Evolutionary conservation across 2,797 vertebrate genomes (phyloP), one percentile per base, ranked within the genome.

Genomic region (Paedocypris micromegethes): DNA sequence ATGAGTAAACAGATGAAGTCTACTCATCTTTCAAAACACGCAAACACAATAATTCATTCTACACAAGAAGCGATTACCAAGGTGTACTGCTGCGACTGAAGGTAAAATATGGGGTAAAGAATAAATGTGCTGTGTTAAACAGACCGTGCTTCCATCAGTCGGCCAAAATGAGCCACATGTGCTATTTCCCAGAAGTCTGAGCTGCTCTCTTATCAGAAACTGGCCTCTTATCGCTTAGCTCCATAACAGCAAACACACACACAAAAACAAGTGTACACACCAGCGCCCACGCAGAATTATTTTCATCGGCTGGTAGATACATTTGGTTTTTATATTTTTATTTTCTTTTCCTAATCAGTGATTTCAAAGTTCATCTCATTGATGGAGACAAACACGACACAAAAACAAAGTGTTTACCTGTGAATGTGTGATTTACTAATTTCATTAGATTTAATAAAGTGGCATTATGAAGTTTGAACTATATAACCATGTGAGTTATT

Each of bases 171-270:
- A 79, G 77, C 78, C 42, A 70, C 71, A 74, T 83, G 80, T 80
- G 78, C 75, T 75, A 76, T 80, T 79, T 81, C 82, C 83, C 74
- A 76, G 56, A 73, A 82, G 64, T 83, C 74, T 3, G 65, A 69
- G 77, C 64, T 71, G 78, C 81, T 84, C 73, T 74, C 81, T 87
- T 89, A 87, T 89, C 87, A 74, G 82, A 6, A 23, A 73, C 65
- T 72, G 73, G 80, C 77, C 78, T 48, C 86, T 89, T 89, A 87
- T 89, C 86, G 79, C 75, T 72, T 75, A 75, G 70, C 70, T 73
- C 63, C 83, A 84, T 78, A 83, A 80, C 84, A 78, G 80, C 77
- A 81, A 70, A 79, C 73, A 83, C 78, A 80, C 40, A 47, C 47
- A 63, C 64, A 51, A 42, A 6, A 57, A 69, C 40, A 66, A 48